Evolutionary conservation across 2,888 invertebrate genomes (phyloP), one percentile per base, ranked within the genome.

Genomic region (Uloborus plumipes): DNA sequence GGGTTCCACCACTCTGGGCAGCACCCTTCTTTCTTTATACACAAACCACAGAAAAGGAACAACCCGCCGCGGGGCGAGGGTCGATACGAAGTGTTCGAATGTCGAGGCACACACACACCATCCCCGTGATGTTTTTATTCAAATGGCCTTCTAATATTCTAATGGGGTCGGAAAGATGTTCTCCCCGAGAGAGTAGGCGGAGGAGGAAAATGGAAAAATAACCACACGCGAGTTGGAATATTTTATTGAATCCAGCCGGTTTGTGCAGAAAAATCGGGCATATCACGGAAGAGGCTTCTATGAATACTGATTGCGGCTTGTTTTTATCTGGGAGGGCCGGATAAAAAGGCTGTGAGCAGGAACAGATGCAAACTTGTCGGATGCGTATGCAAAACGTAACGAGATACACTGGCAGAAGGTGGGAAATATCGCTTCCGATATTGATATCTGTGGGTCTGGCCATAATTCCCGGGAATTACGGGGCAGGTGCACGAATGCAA

Each of bases 121-220:
- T 39, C 71, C 71, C 61, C 62, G 53, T 58, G 66, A 55, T 76
- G 75, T 81, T 82, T 82, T 71, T 82, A 82, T 82, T 82, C 81
- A 82, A 82, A 82, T 82, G 72, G 53, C 80, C 64, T 51, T 65
- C 75, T 82, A 82, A 82, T 82, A 82, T 82, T 82, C 75, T 82
- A 82, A 82, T 82, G 81, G 81, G 81, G 76, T 82, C 81, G 74
- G 80, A 73, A 74, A 20, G 66, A 70, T 71, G 61, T 67, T 69
- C 70, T 69, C 62, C 67, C 61, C 50, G 39, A 49, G 26, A 22
- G 66, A 18, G 62, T 59, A n/a, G 58, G 50, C 31, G n/a, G 31
- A 18, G 53, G 55, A 53, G 62, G 70, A 31, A 50, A 72, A 66
- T 72, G 62, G 72, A 73, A 73, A 53, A 80, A 73, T 67, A 73